Conservation (phyloP, 2,888 invertebrate species). For the Cantharis lateralis region DNA sequence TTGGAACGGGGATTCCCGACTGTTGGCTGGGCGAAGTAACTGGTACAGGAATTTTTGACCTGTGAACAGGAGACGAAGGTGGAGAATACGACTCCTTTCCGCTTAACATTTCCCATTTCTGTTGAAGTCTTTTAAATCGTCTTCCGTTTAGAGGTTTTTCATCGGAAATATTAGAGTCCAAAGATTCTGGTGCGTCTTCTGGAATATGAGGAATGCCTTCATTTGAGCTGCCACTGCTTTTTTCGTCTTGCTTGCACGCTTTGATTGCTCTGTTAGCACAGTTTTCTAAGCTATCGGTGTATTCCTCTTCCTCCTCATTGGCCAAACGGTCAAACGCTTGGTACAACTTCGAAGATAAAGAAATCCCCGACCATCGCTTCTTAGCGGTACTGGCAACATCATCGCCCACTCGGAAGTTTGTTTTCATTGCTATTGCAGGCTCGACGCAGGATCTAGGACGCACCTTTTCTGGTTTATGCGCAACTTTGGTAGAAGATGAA, state of each 20-base stretch:
- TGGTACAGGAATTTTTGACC: constrained; percentile 76
- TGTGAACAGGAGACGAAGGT: constrained; percentile 57
- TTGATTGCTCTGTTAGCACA: constrained; percentile 39
- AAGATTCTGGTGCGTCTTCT: constrained; percentile 49
- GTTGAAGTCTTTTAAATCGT: constrained; percentile 75
- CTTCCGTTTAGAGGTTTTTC: constrained; percentile 61
- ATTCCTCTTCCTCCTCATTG: constrained; percentile 71
- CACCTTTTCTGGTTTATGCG: constrained; percentile 58
- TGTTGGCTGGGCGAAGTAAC: constrained; percentile 75
- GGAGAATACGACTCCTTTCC: constrained; percentile 56
- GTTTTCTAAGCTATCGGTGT: constrained; percentile 74
- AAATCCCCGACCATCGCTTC: constrained; percentile 76
- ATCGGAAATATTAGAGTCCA: constrained; percentile 51
- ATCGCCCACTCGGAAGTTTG: constrained; percentile 52
- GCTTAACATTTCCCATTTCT: constrained; percentile 81
- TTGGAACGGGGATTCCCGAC: constrained; percentile 62
- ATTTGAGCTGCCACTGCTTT: constrained; percentile 31
- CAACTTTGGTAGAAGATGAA: constrained; percentile 59
- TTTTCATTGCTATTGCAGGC: constrained; percentile 49
- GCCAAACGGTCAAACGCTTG: constrained; percentile 73
- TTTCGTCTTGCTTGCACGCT: constrained; percentile 20
- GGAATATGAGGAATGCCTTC: constrained; percentile 33
- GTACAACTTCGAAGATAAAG: constrained; percentile 71
- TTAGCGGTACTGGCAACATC: constrained; percentile 57
- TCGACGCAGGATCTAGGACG: constrained; percentile 76